Percentiles rank a stretch among this genome's conserved stretches.
These are phyloP conservation scores for Zaprionus capensis DNA, from an alignment of 1,140 invertebrate genomes.

Conservation along the genomic window DNA sequence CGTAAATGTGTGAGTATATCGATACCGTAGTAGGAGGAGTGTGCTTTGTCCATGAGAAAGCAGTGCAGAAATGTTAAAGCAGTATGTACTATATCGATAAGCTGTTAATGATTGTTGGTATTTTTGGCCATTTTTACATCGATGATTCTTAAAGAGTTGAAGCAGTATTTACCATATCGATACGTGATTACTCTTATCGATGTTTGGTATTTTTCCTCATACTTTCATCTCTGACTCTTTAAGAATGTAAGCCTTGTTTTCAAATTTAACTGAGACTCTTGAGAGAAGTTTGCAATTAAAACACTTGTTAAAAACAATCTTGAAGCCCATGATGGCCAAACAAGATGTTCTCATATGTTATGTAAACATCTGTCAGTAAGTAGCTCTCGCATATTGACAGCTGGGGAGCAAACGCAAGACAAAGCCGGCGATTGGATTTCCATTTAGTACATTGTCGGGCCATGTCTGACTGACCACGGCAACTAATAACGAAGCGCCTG, in stretches of 20 bases:
- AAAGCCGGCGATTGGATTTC: slow-evolving; percentile 23
- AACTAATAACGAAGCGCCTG: slow-evolving; percentile 32
- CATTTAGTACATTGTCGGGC: slow-evolving; percentile 7
- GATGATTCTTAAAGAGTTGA: not conserved
- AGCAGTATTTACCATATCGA: not conserved
- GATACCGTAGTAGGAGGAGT: slow-evolving; percentile 2
- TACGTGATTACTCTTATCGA: not conserved
- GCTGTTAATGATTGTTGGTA: not conserved
- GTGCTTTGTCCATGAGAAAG: not conserved
- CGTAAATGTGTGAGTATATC: not conserved
- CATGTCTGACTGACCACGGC: slow-evolving; percentile 19
- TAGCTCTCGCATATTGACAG: slow-evolving; percentile 11
- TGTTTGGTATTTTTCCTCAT: not conserved
- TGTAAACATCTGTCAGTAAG: slow-evolving; percentile 13
- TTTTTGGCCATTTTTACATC: not conserved
- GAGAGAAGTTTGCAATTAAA: not conserved
- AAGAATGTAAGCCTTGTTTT: not conserved
- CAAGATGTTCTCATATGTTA: not conserved
- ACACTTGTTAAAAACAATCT: not conserved
- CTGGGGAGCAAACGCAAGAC: not conserved
- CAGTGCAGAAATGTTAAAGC: not conserved
- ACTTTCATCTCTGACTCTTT: not conserved
- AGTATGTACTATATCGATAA: not conserved
- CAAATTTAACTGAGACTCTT: not conserved
- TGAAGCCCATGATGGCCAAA: not conserved